Base-by-base conservation (phyloP, 2,888 invertebrate genomes). In the Cheilosia variabilis region DNA sequence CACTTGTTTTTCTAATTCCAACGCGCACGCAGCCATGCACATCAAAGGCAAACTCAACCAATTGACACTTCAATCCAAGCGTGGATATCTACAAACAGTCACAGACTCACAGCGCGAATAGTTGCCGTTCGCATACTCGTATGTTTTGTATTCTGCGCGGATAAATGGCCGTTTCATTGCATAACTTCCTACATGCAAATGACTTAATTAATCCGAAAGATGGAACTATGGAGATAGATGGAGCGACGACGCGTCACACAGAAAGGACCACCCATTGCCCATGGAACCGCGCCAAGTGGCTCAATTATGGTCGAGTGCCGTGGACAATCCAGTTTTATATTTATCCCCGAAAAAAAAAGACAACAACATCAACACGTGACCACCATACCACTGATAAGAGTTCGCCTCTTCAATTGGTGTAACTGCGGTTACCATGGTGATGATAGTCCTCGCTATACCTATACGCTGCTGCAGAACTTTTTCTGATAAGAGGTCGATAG, bases 181-280 rank as follows among this genome's bases (percentile, higher is more conserved):
- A 71, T 65, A 77, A 82, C 77, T 77, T 82, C 71, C 77, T 47
- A 58, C 71, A 72, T 71, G 71, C 47, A 82, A 82, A 82, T 66
- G 69, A 76, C 77, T 82, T 82, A 82, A 82, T 82, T 82, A 82
- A 76, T 71, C 77, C 71, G 53, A 71, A 77, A 82, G 82, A 82
- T 82, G 58, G 60, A 53, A 68, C 76, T 43, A 47, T 68, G 41
- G 52, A 43, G 17, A 41, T 60, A 41, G 50, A 47, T 60, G 13
- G 34, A 15, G 3, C 13, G 17, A 15, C 27, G 6, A 27, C 37
- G 22, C 34, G 45, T 17, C 45, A 53, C 31, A 22, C 17, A 9
- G 47, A 31, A 17, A 15, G 13, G 75, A 81, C 81, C 81, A 76
- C 76, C 81, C 80, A 80, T n/a, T 19, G 24, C 9, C 50, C 10